Evolutionary conservation across 2,797 vertebrate genomes (phyloP), one percentile per base, ranked within the genome.

Genomic region (Gymnodraco acuticeps): DNA sequence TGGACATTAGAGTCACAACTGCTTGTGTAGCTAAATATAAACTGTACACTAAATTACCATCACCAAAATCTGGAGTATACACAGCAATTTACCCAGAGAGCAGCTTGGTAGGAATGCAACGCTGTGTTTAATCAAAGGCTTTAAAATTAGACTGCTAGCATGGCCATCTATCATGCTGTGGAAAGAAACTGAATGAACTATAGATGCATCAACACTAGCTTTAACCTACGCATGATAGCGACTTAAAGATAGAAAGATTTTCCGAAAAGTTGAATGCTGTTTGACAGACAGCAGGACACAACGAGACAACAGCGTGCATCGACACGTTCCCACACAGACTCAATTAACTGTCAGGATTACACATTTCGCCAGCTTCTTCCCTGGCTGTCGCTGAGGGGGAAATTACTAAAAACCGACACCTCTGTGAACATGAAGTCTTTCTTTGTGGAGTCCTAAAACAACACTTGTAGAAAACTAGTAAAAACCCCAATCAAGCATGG

Each of bases 281-380:
- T 47, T 75, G 64, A 73, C 69, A 63, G 63, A 20, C 31, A 27
- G 14, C 3, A 3, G 50, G 61, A 65, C 33, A 68, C 53, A 71
- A 51, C 66, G 16, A 53, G 17, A 61, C 77, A 74, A 78, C 54
- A 78, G 64, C 83, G 0, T 77, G 85, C 53, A 74, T 70, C 47
- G 54, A 84, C 89, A 89, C 13, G 85, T 89, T 85, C 70, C 54
- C 68, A 73, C 71, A 73, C 75, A 80, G 62, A 64, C 59, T 56
- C 64, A 75, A 76, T 84, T 74, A 84, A 78, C 75, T 75, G 78
- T 81, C 80, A 77, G 59, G 75, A 87, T 83, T 86, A 73, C 86
- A 79, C 79, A 80, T 85, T 86, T 89, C 87, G 87, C 81, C 71
- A 63, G 72, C 83, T 84, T 19, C 59, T 72, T 77, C 5, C 59